These are phyloP conservation scores for Gymnobelideus leadbeateri DNA, from an alignment of 2,113 vertebrate species.

Conservation along the genomic window DNA sequence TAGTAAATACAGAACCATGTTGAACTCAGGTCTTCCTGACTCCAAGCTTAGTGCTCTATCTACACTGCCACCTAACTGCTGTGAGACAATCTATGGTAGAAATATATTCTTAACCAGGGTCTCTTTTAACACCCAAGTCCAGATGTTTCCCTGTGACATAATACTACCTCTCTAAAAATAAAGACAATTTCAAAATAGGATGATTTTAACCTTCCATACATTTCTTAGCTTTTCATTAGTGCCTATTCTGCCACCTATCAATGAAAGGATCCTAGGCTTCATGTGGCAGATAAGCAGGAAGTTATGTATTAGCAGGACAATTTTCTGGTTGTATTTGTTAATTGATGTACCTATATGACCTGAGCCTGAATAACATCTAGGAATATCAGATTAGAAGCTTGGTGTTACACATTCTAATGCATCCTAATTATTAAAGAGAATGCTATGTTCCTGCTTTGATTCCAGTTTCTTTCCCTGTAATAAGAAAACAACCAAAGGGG, in stretches of 20 bases:
- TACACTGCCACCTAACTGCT: neutral
- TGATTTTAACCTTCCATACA: neutral
- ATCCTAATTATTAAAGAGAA: neutral
- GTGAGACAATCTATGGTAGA: neutral
- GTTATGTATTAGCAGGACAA: neutral
- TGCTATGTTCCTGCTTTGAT: neutral
- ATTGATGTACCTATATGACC: neutral
- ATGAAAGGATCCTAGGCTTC: neutral
- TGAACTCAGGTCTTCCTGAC: neutral
- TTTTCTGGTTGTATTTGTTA: neutral
- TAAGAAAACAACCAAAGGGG: neutral
- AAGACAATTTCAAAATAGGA: neutral
- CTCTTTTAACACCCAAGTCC: neutral
- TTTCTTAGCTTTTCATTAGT: neutral
- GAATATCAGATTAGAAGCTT: neutral
- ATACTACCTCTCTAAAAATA: neutral
- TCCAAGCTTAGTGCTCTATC: neutral
- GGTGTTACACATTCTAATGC: neutral
- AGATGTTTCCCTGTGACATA: neutral
- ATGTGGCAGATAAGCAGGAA: neutral
- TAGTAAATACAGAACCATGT: neutral
- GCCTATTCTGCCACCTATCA: neutral
- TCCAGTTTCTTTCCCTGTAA: neutral
- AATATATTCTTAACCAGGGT: neutral
- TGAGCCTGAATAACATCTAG: neutral